Evolutionary conservation across 1,140 invertebrate species (phyloP).

Genomic region (Psix sp.): DNA sequence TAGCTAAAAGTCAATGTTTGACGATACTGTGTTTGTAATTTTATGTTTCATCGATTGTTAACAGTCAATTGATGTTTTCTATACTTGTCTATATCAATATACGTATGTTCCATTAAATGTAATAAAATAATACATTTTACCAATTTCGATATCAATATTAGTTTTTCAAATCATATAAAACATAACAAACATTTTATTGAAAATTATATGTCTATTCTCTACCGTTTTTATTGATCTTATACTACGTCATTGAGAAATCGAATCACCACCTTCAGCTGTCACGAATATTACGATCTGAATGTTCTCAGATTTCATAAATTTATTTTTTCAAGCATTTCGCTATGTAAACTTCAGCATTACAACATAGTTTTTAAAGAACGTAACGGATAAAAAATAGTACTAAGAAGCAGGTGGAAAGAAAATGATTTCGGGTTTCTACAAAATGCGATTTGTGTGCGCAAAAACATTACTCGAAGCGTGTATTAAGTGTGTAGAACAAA

Average conservation of each 20-base stretch:
- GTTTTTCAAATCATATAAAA: too few relatives aligned
- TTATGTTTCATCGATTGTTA: too few relatives aligned
- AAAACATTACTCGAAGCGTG: constrained; percentile 4
- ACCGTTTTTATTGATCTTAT: neutral
- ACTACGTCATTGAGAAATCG: neutral
- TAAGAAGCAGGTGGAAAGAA: neutral
- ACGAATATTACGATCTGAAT: too few relatives aligned
- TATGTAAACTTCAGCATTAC: neutral
- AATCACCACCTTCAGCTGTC: too few relatives aligned
- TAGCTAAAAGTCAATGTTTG: too few relatives aligned
- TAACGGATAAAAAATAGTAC: neutral
- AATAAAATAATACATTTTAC: too few relatives aligned
- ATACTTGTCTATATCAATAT: too few relatives aligned
- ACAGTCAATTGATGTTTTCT: too few relatives aligned
- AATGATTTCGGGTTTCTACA: neutral
- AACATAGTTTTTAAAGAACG: neutral
- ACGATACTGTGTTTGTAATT: too few relatives aligned
- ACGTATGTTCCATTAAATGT: too few relatives aligned
- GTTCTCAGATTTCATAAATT: constrained; percentile 4
- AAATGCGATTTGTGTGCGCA: neutral
- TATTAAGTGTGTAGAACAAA: constrained; percentile 8
- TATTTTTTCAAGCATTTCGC: neutral
- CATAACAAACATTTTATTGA: too few relatives aligned
- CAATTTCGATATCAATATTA: too few relatives aligned
- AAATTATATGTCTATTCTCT: neutral